phyloP scores from a whole-genome alignment of 2,797 vertebrate genomes.

The Sylvilagus floridanus region DNA sequence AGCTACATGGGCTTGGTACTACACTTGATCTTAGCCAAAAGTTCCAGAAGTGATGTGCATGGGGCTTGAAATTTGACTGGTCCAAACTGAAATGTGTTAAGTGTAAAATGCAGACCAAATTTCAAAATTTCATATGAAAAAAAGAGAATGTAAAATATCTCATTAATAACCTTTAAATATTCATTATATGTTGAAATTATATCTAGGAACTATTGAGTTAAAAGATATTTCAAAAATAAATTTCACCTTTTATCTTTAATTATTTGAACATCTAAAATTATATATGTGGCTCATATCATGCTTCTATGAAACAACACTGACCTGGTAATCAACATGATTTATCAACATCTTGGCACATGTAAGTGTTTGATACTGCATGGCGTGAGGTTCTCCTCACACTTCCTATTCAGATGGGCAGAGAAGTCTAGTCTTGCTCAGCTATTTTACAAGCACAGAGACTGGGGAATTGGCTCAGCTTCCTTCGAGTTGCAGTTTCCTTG shows the following conservation, averaged over 20 bases:
- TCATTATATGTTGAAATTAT: not conserved
- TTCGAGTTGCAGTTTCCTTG: not conserved
- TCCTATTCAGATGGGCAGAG: not conserved
- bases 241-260: not conserved
- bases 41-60: no score
- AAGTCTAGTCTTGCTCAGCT: not conserved
- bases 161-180: constrained; percentile 23
- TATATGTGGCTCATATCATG: no score
- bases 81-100: not conserved
- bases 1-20: not conserved
- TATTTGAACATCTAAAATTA: constrained; percentile 19
- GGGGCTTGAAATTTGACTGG: not conserved
- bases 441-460: not conserved
- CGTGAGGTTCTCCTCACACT: not conserved
- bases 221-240: constrained; percentile 33
- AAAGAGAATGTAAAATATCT: not conserved
- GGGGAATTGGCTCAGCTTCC: not conserved
- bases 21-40: no score
- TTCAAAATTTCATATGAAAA: not conserved
- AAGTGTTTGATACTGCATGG: not conserved
- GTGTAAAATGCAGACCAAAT: not conserved
- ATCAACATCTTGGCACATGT: not conserved
- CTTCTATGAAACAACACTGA: not conserved
- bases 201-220: constrained; percentile 38
- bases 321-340: not conserved